Base-by-base conservation (phyloP, 2,113 vertebrate genomes). In the Sprattus sprattus region DNA sequence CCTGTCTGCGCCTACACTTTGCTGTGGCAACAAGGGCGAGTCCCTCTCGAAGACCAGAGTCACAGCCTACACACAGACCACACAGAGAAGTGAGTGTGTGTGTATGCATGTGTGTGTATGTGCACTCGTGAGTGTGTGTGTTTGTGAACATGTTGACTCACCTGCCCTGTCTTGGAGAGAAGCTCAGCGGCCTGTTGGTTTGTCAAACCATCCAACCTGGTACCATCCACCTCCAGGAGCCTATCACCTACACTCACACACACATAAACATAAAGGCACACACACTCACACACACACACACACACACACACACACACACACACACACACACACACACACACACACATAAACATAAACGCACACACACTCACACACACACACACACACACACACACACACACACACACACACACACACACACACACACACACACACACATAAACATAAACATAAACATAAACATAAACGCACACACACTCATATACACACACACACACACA, bases 111-210 rank as follows among this genome's bases (percentile, higher is more conserved):
- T 2, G 60, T 64, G 20, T 28, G n/a, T 28, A 25, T 67, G 64
- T 67, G 22, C 7, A n/a, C 9, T n/a, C 2, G 22, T 25, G 64
- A 2, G 64, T 25, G 64, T 71, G 7, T 32, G 64, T 71, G 64
- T 71, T 6, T 71, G 64, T 71, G 64, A 32, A 8, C 32, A 8
- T 71, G 64, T 25, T 25, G 11, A 10, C 6, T 22, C 91, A 97
- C 97, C 96, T 97, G 93, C 20, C 92, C 93, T 20, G 96, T 95
- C 85, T 93, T 96, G 86, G 94, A 95, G 71, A 98, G 94, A 82
- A 91, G 93, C 71, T 96, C 96, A 90, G 97, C 95, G 16, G 96
- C 97, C 89, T 97, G 96, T 88, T 94, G 96, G 88, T 97, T 95
- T 3, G 95, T 96, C 88, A 96, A 94, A 45, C 94, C 93, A 0